A percentile compares a stretch with the other conserved stretches of the same genome.
Conservation (phyloP, 2,888 invertebrate genomes). For the Cremastinae sp. region DNA sequence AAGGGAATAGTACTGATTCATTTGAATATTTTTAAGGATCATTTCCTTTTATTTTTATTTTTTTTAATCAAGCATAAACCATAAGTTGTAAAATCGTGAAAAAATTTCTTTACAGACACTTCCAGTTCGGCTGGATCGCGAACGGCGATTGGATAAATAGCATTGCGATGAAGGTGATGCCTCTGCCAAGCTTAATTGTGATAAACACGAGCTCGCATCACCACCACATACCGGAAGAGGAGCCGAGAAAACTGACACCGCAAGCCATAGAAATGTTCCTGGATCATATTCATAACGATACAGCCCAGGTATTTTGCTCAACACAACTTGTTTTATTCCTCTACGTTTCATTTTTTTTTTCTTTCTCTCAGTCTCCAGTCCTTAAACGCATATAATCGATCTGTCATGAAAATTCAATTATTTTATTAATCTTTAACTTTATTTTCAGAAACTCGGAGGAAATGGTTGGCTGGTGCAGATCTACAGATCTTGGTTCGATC, state of each 20-base stretch:
- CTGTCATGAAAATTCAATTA: no score
- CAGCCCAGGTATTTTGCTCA: conserved; percentile 85
- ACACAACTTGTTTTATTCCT: not conserved
- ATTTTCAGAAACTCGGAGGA: conserved; percentile 90
- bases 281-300: conserved; percentile 89
- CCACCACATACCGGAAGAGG: conserved; percentile 94
- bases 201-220: conserved; percentile 96
- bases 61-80: no score
- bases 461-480: conserved; percentile 88
- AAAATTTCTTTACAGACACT: conserved; percentile 84
- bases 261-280: conserved; percentile 89
- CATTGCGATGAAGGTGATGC: conserved; percentile 93
- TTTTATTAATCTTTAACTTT: conserved; percentile 23
- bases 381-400: no score
- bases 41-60: not conserved
- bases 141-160: conserved; percentile 95
- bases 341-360: not conserved
- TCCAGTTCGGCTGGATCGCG: conserved; percentile 98
- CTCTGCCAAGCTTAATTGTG: conserved; percentile 92
- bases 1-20: not conserved
- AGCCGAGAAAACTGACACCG: conserved; percentile 90
- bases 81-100: no score
- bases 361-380: no score
- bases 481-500: conserved; percentile 92
- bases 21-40: not conserved